phyloP scores from a whole-genome alignment of 2,888 invertebrate species.

The Lapara coniferarum region DNA sequence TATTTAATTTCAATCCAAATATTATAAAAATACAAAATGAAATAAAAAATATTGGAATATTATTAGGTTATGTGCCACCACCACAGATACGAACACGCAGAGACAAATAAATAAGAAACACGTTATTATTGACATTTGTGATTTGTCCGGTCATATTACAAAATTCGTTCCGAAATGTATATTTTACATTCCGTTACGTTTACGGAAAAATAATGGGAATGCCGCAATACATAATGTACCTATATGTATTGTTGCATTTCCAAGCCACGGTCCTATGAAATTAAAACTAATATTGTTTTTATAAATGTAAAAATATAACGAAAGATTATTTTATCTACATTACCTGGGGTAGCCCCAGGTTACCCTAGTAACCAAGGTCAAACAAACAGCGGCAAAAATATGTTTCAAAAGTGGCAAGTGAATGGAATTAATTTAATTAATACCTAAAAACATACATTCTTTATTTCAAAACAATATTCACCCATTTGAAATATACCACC shows the following conservation, averaged over 20 bases:
- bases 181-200: no score
- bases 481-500: slow-evolving; percentile 20
- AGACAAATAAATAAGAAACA: no score
- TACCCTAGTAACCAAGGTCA: slow-evolving; percentile 76
- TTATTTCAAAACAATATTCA: slow-evolving; percentile 24
- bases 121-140: slow-evolving; percentile 24
- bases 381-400: slow-evolving; percentile 79
- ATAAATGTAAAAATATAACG: no score
- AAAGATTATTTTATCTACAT: no score
- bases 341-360: slow-evolving; percentile 34
- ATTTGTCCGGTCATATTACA: slow-evolving; percentile 8
- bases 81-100: slow-evolving; percentile 16
- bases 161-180: slow-evolving; percentile 15
- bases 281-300: no score
- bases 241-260: no score
- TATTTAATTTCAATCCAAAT: neutral
- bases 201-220: no score
- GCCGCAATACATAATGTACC: no score
- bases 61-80: slow-evolving; percentile 16
- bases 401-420: slow-evolving; percentile 78
- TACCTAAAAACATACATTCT: slow-evolving; percentile 32
- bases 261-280: no score
- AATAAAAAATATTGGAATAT: neutral
- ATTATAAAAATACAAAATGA: slow-evolving; percentile 2
- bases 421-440: slow-evolving; percentile 47